Evolutionary conservation across 1,140 invertebrate species (phyloP).

Genomic region (Zaprionus tsacasi): DNA sequence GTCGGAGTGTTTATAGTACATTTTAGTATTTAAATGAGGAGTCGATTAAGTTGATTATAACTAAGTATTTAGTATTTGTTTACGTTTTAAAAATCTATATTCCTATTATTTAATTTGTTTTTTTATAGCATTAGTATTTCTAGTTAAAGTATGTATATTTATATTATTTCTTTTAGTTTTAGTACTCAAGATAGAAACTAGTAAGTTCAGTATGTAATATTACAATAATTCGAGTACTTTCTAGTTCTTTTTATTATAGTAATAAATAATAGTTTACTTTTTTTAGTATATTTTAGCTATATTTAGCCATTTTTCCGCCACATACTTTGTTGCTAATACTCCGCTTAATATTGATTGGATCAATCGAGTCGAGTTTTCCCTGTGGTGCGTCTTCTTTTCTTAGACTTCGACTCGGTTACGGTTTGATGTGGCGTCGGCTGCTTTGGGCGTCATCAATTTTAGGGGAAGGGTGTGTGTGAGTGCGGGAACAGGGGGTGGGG

Average conservation of each 20-base stretch:
- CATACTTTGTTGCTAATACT: neutral
- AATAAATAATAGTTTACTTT: neutral
- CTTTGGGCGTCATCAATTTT: slow-evolving; percentile 14
- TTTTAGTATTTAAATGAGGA: too few relatives aligned
- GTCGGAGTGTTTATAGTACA: too few relatives aligned
- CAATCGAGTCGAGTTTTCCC: slow-evolving; percentile 1
- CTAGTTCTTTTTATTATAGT: neutral
- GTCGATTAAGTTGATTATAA: too few relatives aligned
- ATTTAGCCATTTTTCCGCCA: neutral
- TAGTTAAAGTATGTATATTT: too few relatives aligned
- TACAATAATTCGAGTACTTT: neutral
- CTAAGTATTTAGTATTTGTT: too few relatives aligned
- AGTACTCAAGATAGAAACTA: too few relatives aligned
- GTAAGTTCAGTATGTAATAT: too few relatives aligned
- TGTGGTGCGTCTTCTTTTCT: slow-evolving; percentile 2
- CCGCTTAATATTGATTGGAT: slow-evolving; percentile 11
- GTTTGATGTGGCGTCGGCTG: neutral
- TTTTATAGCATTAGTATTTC: too few relatives aligned
- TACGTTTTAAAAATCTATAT: too few relatives aligned
- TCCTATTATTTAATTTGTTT: too few relatives aligned
- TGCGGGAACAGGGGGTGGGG: too few relatives aligned
- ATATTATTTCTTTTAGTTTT: too few relatives aligned
- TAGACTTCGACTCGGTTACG: neutral
- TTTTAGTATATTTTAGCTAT: neutral
- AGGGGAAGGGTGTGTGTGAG: neutral